Percentiles rank a stretch among this genome's conserved stretches.
These are phyloP conservation scores for Xestia c-nigrum DNA, from an alignment of 2,888 invertebrate species.

Conservation along the genomic window DNA sequence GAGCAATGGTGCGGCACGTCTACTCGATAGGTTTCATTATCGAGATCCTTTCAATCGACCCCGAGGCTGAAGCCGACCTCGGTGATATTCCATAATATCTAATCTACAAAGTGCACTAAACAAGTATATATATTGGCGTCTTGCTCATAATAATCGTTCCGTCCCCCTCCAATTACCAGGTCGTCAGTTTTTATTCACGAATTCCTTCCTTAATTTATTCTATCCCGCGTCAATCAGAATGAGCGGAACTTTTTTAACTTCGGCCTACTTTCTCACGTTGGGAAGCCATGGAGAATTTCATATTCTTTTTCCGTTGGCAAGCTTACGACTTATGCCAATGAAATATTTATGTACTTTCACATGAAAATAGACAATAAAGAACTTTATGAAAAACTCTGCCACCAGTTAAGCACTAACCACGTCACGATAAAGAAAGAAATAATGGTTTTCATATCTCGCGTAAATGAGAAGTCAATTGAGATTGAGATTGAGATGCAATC, in stretches of 20 bases:
- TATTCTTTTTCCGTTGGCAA: background rate
- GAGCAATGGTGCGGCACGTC: background rate
- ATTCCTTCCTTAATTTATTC: slow-evolving; percentile 46
- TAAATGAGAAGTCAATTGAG: no score
- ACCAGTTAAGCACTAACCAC: no score
- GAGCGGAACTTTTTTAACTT: slow-evolving; percentile 25
- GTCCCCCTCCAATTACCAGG: slow-evolving; percentile 18
- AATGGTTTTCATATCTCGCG: no score
- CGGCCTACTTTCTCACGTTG: slow-evolving; percentile 11
- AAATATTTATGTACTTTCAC: background rate
- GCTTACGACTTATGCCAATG: background rate
- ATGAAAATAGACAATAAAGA: background rate
- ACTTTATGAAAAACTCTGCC: background rate
- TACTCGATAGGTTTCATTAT: background rate
- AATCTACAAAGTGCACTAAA: slow-evolving; percentile 21
- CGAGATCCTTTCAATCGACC: background rate
- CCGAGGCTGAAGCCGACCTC: no score
- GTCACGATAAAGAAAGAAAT: no score
- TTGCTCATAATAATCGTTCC: background rate
- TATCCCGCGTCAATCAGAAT: slow-evolving; percentile 16
- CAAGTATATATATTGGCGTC: no score
- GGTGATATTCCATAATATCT: background rate
- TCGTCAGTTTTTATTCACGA: slow-evolving; percentile 24
- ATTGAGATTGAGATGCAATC: no score
- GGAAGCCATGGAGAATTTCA: background rate